Conservation (phyloP, 92 coral and sea anemone species). For the Meandrina meandrites region DNA sequence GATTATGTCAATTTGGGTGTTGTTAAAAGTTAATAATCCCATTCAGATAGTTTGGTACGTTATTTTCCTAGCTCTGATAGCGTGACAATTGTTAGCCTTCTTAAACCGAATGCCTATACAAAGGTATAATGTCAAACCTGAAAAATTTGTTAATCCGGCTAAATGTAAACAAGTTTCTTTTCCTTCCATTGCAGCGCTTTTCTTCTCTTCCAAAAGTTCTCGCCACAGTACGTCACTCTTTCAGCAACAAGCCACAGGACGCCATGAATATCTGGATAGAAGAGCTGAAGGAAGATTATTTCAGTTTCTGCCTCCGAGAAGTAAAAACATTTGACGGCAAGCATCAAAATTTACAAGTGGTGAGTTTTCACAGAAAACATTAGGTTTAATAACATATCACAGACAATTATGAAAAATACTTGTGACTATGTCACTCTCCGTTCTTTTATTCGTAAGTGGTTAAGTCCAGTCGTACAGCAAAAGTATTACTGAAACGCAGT, state of each 20-base stretch:
- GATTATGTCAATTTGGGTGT: background rate
- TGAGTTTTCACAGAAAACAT: constrained; percentile 9
- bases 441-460: too few relatives aligned
- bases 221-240: constrained; percentile 26
- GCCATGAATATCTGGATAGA: constrained; percentile 33
- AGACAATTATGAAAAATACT: too few relatives aligned
- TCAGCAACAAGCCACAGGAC: constrained; percentile 21
- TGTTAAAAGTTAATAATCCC: background rate
- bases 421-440: too few relatives aligned
- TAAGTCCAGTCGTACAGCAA: too few relatives aligned
- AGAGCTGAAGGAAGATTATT: constrained; percentile 19
- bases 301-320: constrained; percentile 25
- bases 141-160: background rate
- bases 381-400: too few relatives aligned
- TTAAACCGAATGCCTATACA: background rate
- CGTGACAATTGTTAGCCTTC: background rate
- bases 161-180: background rate
- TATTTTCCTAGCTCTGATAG: background rate
- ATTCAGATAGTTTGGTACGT: background rate
- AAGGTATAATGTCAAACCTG: background rate
- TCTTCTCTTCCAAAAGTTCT: constrained; percentile 17
- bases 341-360: constrained; percentile 34
- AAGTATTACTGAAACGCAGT: too few relatives aligned
- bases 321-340: constrained; percentile 35
- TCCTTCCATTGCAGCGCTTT: constrained; percentile 6